Percentiles rank a stretch among this genome's conserved stretches.
phyloP scores from a whole-genome alignment of 2,888 invertebrate genomes.

The Hesperia comma region DNA sequence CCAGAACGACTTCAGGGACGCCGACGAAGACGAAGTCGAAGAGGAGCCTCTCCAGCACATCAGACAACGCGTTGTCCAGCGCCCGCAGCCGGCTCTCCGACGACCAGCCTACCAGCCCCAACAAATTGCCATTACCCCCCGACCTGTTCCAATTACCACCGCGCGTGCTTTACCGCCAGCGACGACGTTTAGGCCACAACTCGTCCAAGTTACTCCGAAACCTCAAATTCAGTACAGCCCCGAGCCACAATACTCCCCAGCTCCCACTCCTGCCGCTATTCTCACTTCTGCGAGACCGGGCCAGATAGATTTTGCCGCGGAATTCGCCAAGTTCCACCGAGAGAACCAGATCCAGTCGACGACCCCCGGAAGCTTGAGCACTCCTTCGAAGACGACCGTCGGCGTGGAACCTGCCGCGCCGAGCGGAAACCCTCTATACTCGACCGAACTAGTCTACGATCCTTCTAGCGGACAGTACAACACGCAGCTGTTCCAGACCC shows the following conservation, averaged over 20 bases:
- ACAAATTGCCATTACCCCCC: slow-evolving; percentile 84
- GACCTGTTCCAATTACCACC: slow-evolving; percentile 80
- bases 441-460: slow-evolving; percentile 90
- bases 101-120: slow-evolving; percentile 78
- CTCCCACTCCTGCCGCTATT: slow-evolving; percentile 62
- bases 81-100: slow-evolving; percentile 63
- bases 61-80: slow-evolving; percentile 78
- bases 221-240: slow-evolving; percentile 78
- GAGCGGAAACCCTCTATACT: slow-evolving; percentile 87
- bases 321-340: slow-evolving; percentile 89
- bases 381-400: slow-evolving; percentile 63
- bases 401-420: slow-evolving; percentile 59
- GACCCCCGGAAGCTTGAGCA: slow-evolving; percentile 66
- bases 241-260: slow-evolving; percentile 71
- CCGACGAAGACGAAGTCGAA: slow-evolving; percentile 85
- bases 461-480: slow-evolving; percentile 91
- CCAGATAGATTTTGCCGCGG: slow-evolving; percentile 88
- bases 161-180: slow-evolving; percentile 83
- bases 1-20: slow-evolving; percentile 88
- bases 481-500: slow-evolving; percentile 89
- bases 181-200: slow-evolving; percentile 87
- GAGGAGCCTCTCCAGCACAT: slow-evolving; percentile 80
- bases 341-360: slow-evolving; percentile 85
- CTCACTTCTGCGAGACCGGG: slow-evolving; percentile 62
- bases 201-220: slow-evolving; percentile 83